Conservation (phyloP, 2,113 vertebrate species). For the Columba livia region DNA sequence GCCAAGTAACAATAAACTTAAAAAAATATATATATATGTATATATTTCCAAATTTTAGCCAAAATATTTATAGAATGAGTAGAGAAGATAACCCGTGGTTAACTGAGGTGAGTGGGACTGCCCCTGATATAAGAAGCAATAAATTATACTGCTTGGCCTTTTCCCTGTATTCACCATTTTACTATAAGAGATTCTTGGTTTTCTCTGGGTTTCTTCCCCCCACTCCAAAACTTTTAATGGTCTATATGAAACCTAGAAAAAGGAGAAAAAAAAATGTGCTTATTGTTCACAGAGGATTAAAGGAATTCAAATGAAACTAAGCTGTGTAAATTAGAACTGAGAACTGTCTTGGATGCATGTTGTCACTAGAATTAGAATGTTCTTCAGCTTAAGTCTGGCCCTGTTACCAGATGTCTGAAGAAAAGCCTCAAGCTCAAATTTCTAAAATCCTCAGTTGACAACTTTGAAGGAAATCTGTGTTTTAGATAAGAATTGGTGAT, state of each 20-base stretch:
- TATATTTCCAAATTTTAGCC: background rate
- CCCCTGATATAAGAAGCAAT: background rate
- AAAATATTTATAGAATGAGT: background rate
- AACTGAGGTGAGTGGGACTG: background rate
- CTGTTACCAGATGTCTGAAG: background rate
- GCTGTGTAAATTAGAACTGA: background rate
- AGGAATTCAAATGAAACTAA: background rate
- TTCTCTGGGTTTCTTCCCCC: background rate
- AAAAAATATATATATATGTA: background rate
- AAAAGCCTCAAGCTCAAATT: background rate
- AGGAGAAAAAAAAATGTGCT: accelerated
- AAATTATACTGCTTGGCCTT: background rate
- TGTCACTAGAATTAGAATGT: background rate
- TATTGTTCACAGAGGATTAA: background rate
- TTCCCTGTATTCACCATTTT: background rate
- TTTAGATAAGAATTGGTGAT: background rate
- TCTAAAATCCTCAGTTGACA: background rate
- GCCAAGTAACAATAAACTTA: background rate
- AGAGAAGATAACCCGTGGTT: background rate
- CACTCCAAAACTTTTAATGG: background rate
- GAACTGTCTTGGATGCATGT: background rate
- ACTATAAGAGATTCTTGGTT: background rate
- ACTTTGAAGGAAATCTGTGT: background rate
- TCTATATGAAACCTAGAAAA: background rate
- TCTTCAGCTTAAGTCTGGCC: background rate